A percentile compares a stretch with the other conserved stretches of the same genome.
phyloP scores from a whole-genome alignment of 1,140 invertebrate species.

The Venustaconcha ellipsiformis region DNA sequence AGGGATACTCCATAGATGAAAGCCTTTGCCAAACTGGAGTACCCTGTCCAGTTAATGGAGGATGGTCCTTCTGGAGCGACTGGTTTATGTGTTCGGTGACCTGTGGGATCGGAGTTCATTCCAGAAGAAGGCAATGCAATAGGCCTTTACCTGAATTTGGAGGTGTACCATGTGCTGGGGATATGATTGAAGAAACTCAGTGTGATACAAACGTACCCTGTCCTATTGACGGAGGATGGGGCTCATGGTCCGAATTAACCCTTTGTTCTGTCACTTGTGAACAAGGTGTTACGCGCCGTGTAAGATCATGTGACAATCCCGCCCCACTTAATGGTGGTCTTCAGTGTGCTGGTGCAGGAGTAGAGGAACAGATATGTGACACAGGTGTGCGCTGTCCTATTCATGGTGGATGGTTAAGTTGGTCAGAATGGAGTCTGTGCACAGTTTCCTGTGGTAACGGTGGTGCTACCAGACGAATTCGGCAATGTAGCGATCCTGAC shows the following conservation, averaged over 20 bases:
- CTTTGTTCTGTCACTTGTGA: constrained; percentile 55
- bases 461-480: constrained; percentile 35
- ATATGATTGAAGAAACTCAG: constrained; percentile 8
- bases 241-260: constrained; percentile 52
- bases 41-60: constrained; percentile 21
- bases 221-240: constrained; percentile 54
- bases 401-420: constrained; percentile 57
- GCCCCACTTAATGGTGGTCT: constrained; percentile 49
- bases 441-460: constrained; percentile 47
- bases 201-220: constrained; percentile 20
- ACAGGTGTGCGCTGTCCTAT: constrained; percentile 24
- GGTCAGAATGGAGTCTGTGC: constrained; percentile 59
- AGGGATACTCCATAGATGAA: constrained; percentile 10
- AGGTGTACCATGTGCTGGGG: constrained; percentile 21
- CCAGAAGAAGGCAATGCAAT: constrained; percentile 18
- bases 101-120: constrained; percentile 14
- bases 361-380: constrained; percentile 41
- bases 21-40: constrained; percentile 18
- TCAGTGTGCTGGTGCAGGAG: constrained; percentile 39
- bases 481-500: constrained; percentile 55
- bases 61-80: constrained; percentile 23
- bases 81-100: constrained; percentile 7
- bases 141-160: constrained; percentile 22
- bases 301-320: constrained; percentile 51
- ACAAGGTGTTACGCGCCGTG: constrained; percentile 44